These are phyloP conservation scores for Python bivittatus DNA, from an alignment of 2,113 vertebrate species.

Conservation along the genomic window DNA sequence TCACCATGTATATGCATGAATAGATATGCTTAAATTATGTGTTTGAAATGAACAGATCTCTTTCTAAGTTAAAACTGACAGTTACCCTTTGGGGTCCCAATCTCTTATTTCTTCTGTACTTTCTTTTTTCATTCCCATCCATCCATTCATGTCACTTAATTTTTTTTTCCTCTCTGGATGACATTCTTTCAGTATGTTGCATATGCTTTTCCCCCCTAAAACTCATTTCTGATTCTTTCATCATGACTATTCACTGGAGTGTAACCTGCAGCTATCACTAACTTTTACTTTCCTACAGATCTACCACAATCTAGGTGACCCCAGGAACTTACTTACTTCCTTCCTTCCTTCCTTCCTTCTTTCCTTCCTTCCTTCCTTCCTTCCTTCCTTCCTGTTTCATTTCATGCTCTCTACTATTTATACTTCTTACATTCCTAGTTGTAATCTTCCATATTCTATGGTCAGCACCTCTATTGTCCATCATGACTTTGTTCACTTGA, in stretches of 20 bases:
- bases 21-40: background rate
- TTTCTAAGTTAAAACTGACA: background rate
- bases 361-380: too few species aligned
- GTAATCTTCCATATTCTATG: background rate
- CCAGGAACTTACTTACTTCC: background rate
- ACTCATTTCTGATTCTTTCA: background rate
- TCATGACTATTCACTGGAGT: background rate
- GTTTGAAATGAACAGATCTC: background rate
- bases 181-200: background rate
- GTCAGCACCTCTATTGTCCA: background rate
- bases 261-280: background rate
- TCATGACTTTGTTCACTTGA: background rate
- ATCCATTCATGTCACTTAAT: background rate
- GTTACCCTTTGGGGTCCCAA: background rate
- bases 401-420: too few species aligned
- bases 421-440: background rate
- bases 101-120: too few species aligned
- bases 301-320: background rate
- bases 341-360: background rate
- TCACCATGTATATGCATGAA: background rate
- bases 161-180: background rate
- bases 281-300: background rate
- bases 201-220: background rate
- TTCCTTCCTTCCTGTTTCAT: too few species aligned
- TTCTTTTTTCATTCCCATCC: background rate